Conservation (phyloP, 2,888 invertebrate genomes). For the Horisme vitalbata region DNA sequence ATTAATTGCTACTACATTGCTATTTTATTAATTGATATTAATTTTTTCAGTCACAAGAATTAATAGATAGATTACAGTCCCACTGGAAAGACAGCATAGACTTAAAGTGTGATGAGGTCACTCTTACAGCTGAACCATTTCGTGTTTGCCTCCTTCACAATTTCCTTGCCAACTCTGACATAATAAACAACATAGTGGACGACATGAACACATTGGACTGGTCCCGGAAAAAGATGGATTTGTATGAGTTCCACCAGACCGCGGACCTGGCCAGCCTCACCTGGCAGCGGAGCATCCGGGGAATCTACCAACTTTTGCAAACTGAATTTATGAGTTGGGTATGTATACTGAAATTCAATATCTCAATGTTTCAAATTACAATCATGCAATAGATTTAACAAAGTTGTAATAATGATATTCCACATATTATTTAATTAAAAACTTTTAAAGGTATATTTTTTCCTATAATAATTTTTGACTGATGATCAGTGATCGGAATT, state of each 20-base stretch:
- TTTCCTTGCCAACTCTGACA: constrained; percentile 80
- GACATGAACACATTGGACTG: constrained; percentile 88
- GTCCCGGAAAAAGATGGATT: constrained; percentile 91
- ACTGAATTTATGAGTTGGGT: constrained; percentile 87
- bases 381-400: too few species aligned
- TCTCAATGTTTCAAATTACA: too few species aligned
- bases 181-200: constrained; percentile 84
- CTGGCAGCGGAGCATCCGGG: constrained; percentile 82
- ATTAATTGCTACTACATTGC: too few species aligned
- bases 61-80: constrained; percentile 60
- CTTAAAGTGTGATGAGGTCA: constrained; percentile 62
- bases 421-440: too few species aligned
- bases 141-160: constrained; percentile 85
- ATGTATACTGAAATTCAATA: too few species aligned
- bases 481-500: too few species aligned
- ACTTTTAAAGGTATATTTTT: too few species aligned
- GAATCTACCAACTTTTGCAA: constrained; percentile 85
- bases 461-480: too few species aligned
- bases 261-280: constrained; percentile 85
- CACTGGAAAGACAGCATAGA: constrained; percentile 76
- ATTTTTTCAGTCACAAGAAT: constrained; percentile 61
- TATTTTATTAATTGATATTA: too few species aligned
- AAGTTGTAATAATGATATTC: too few species aligned
- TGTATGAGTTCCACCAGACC: constrained; percentile 94
- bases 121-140: constrained; percentile 85